Percentiles rank a stretch among this genome's conserved stretches.
These are phyloP conservation scores for Tillus elongatus DNA, from an alignment of 2,888 invertebrate species.

Conservation along the genomic window DNA sequence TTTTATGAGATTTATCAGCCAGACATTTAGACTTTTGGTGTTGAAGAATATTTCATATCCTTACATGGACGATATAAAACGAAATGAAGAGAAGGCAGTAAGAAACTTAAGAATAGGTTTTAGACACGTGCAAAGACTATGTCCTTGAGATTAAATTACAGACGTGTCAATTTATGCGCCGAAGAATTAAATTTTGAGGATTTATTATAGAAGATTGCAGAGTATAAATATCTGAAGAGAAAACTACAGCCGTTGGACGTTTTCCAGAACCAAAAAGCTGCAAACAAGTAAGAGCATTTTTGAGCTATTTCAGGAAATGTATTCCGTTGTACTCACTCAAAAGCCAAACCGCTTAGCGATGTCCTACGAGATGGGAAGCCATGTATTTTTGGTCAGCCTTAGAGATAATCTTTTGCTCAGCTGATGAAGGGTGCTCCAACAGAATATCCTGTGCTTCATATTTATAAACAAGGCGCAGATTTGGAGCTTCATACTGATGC, in stretches of 20 bases:
- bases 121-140: slow-evolving; percentile 18
- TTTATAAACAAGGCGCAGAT: slow-evolving; percentile 17
- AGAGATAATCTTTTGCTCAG: slow-evolving; percentile 15
- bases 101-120: slow-evolving; percentile 23
- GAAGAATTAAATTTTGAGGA: slow-evolving; percentile 19
- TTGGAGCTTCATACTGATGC: slow-evolving; percentile 25
- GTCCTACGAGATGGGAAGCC: slow-evolving; percentile 19
- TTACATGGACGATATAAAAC: slow-evolving; percentile 16
- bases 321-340: slow-evolving; percentile 27
- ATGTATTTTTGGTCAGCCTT: slow-evolving; percentile 16
- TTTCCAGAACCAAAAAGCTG: too few relatives aligned
- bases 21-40: slow-evolving; percentile 9
- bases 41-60: slow-evolving; percentile 9
- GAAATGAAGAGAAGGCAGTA: slow-evolving; percentile 19
- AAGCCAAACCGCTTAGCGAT: slow-evolving; percentile 31
- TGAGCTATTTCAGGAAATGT: slow-evolving; percentile 33
- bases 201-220: slow-evolving; percentile 20
- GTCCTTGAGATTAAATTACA: slow-evolving; percentile 29
- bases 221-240: slow-evolving; percentile 19
- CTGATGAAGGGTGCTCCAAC: slow-evolving; percentile 17
- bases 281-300: too few relatives aligned
- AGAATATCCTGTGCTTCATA: slow-evolving; percentile 18
- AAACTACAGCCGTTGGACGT: slow-evolving; percentile 20
- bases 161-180: slow-evolving; percentile 32
- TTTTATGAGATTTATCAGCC: slow-evolving; percentile 32